phyloP scores from a whole-genome alignment of 2,113 vertebrate species.

The Eubucco bourcierii region DNA sequence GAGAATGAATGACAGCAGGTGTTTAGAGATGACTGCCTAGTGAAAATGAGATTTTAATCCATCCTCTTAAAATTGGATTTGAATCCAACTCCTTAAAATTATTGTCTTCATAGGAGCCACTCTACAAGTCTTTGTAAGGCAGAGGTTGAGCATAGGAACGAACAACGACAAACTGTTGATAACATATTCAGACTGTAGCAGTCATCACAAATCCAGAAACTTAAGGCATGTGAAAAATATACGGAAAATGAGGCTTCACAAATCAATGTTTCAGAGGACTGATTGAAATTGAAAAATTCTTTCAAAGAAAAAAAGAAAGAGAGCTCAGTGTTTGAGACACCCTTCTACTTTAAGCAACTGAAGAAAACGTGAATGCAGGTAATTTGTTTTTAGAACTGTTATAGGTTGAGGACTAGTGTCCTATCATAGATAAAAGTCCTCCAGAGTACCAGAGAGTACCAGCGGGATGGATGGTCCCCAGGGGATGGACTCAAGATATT shows the following conservation, averaged over 20 bases:
- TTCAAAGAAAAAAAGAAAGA: background rate
- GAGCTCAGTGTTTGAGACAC: background rate
- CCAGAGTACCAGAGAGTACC: too few relatives aligned
- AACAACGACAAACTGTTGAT: background rate
- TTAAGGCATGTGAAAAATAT: background rate
- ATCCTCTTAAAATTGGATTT: background rate
- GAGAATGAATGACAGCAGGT: background rate
- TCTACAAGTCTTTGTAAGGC: background rate
- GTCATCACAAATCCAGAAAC: background rate
- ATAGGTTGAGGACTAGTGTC: too few relatives aligned
- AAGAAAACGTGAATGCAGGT: background rate
- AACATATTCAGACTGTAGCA: background rate
- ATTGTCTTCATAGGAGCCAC: background rate
- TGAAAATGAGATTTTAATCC: background rate
- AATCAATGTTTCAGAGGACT: background rate
- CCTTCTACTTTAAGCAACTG: background rate
- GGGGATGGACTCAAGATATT: too few relatives aligned
- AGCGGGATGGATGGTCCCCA: too few relatives aligned
- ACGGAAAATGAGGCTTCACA: rapidly evolving
- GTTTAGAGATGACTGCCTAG: too few relatives aligned
- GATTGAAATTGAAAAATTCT: background rate
- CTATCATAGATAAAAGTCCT: too few relatives aligned
- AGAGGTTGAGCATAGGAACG: background rate
- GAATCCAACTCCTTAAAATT: background rate
- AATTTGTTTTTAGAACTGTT: background rate